A percentile compares a stretch with the other conserved stretches of the same genome.
Conservation (phyloP, 1,140 invertebrate genomes). For the Notospermus geniculatus region DNA sequence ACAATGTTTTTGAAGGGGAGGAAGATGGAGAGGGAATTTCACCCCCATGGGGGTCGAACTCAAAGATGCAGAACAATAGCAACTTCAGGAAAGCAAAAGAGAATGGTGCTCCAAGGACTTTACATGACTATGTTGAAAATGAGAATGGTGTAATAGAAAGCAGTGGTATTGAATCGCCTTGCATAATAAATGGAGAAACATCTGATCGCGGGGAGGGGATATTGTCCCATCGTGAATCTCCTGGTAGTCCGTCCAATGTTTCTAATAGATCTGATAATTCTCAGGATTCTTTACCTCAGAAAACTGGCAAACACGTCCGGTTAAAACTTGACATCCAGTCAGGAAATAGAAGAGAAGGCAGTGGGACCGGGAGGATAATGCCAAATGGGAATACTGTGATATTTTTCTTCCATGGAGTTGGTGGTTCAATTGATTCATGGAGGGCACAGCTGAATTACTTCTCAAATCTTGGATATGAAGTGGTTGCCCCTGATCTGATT, state of each 20-base stretch:
- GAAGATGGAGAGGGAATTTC: neutral
- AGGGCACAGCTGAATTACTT: constrained; percentile 66
- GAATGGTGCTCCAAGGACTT: neutral
- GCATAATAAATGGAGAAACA: too few relatives aligned
- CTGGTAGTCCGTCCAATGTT: constrained; percentile 5
- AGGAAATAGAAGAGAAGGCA: neutral
- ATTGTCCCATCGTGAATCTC: constrained; percentile 1
- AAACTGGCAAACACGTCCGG: neutral
- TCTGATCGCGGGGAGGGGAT: constrained; percentile 2
- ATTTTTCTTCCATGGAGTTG: constrained; percentile 73
- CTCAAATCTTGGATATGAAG: constrained; percentile 64
- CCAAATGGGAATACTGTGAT: constrained; percentile 43
- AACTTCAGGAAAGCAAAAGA: neutral
- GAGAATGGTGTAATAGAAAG: too few relatives aligned
- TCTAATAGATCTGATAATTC: too few relatives aligned
- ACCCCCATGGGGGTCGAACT: neutral
- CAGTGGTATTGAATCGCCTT: too few relatives aligned
- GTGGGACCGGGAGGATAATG: constrained; percentile 13
- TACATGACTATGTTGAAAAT: too few relatives aligned
- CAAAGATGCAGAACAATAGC: constrained; percentile 9
- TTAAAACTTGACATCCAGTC: neutral
- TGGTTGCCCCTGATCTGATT: constrained; percentile 69
- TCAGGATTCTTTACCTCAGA: too few relatives aligned
- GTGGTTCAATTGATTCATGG: constrained; percentile 70
- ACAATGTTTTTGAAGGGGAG: constrained; percentile 17